Conservation (phyloP, 2,888 invertebrate genomes). For the Tetanocera ferruginea region DNA sequence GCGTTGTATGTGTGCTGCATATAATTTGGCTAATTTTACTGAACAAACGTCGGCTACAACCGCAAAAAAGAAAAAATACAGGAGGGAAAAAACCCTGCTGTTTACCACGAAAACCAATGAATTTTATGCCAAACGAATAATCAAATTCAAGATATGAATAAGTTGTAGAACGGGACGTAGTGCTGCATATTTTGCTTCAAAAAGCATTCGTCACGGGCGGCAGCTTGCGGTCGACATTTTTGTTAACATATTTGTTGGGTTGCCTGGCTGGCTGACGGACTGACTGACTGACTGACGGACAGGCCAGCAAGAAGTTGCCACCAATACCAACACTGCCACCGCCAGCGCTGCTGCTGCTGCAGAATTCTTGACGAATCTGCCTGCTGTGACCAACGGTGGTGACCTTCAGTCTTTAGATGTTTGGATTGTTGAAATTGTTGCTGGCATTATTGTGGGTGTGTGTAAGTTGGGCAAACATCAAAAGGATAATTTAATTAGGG, state of each 20-base stretch:
- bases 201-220: no score
- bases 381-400: no score
- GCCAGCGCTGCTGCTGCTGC: no score
- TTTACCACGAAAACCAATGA: slow-evolving; percentile 5
- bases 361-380: no score
- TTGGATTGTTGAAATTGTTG: no score
- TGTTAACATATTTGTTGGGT: no score
- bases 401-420: no score
- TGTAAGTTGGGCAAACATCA: background rate
- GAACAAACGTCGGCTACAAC: background rate
- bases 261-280: no score
- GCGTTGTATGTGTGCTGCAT: slow-evolving; percentile 9
- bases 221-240: no score
- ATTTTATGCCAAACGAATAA: background rate
- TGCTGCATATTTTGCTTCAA: slow-evolving; percentile 17
- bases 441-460: background rate
- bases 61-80: background rate
- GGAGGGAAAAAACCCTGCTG: background rate
- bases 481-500: background rate
- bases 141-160: background rate
- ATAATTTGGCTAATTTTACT: slow-evolving; percentile 9
- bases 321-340: no score
- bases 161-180: background rate
- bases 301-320: no score
- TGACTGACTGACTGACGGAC: no score